phyloP scores from a whole-genome alignment of 2,113 vertebrate genomes.

The Neoarius graeffei region DNA sequence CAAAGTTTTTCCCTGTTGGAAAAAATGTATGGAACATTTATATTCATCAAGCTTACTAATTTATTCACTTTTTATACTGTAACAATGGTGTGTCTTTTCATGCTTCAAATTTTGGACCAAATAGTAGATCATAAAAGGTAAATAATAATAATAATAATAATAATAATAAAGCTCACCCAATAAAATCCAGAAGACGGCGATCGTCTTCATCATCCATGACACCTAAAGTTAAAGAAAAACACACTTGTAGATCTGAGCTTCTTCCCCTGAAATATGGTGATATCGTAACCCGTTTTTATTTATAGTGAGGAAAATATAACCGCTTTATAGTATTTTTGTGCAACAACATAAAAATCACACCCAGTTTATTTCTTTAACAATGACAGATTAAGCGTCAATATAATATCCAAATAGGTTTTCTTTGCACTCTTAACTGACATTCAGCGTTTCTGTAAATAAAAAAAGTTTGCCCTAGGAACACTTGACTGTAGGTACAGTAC shows the following conservation, averaged over 20 bases:
- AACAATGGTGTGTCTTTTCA: background rate
- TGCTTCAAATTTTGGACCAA: background rate
- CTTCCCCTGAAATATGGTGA: background rate
- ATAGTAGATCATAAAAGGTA: background rate
- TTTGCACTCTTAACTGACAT: background rate
- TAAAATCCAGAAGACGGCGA: slow-evolving; percentile 98
- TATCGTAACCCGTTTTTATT: background rate
- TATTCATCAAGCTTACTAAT: background rate
- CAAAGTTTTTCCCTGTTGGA: background rate
- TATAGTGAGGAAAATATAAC: background rate
- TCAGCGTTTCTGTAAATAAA: background rate
- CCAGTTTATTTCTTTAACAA: background rate
- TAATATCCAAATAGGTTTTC: background rate
- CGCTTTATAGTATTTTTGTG: background rate
- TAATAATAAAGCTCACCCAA: slow-evolving; percentile 81
- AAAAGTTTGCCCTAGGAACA: background rate
- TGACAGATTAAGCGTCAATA: background rate
- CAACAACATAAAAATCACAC: background rate
- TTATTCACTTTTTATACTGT: no score
- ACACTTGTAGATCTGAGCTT: slow-evolving; percentile 5
- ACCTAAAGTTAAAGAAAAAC: slow-evolving; percentile 75
- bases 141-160: background rate
- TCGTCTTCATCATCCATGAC: slow-evolving; percentile 99
- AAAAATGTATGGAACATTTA: background rate
- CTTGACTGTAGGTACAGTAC: background rate